Evolutionary conservation across 2,113 vertebrate species (phyloP).

Genomic region (Cyprinodon brontotheroides): DNA sequence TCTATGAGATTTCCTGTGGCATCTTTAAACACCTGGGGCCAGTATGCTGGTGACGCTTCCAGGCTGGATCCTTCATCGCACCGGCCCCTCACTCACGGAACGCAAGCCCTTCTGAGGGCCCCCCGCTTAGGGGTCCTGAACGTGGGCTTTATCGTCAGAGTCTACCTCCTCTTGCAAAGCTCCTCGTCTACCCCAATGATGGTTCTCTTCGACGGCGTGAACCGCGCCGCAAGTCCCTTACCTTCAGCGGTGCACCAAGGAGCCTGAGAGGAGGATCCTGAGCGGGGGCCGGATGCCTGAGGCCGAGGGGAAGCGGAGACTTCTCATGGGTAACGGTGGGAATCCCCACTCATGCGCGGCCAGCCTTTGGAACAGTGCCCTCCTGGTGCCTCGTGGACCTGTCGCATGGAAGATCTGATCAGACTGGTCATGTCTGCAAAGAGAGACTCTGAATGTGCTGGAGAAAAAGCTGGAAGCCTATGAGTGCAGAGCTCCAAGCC

Average conservation of each 20-base stretch:
- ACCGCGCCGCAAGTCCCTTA: constrained; percentile 94
- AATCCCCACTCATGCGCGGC: constrained; percentile 62
- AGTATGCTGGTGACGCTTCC: constrained; percentile 96
- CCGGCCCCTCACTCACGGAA: constrained; percentile 92
- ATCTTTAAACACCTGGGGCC: constrained; percentile 97
- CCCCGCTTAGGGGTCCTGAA: constrained; percentile 86
- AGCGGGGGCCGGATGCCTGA: constrained; percentile 83
- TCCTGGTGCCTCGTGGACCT: too few relatives aligned
- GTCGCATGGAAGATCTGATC: constrained; percentile 85
- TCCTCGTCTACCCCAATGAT: constrained; percentile 86
- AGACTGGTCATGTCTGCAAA: constrained; percentile 89
- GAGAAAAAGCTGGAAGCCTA: constrained; percentile 87
- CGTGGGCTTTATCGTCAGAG: constrained; percentile 93
- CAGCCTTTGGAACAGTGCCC: constrained; percentile 36
- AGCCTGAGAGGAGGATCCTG: constrained; percentile 92
- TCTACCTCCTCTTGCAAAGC: constrained; percentile 91
- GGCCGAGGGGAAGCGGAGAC: constrained; percentile 84
- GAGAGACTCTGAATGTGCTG: constrained; percentile 87
- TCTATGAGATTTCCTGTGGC: constrained; percentile 93
- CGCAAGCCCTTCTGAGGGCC: constrained; percentile 89
- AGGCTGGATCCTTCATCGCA: constrained; percentile 90
- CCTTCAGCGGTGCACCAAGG: constrained; percentile 92
- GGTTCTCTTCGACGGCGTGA: constrained; percentile 89
- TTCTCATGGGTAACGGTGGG: constrained; percentile 69
- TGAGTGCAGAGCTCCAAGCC: constrained; percentile 84